phyloP scores from a whole-genome alignment of 2,113 vertebrate genomes.

The Dascyllus trimaculatus region DNA sequence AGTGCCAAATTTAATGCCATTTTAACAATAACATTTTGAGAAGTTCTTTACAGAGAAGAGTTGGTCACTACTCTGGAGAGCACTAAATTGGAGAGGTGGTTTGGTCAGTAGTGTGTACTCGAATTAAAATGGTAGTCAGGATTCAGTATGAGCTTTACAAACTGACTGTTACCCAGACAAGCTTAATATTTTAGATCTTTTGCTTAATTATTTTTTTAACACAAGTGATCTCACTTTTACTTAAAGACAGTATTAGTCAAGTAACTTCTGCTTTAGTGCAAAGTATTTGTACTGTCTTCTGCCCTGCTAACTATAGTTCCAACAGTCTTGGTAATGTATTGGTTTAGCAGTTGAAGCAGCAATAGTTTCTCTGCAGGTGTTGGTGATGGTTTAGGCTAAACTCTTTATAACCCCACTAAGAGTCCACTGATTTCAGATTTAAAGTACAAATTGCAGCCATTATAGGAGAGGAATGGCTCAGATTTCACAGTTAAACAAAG shows the following conservation, averaged over 20 bases:
- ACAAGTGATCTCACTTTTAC: background rate
- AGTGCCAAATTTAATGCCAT: too few species aligned
- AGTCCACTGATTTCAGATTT: background rate
- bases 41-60: too few species aligned
- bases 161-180: background rate
- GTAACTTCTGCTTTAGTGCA: background rate
- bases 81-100: background rate
- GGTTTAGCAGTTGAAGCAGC: too few species aligned
- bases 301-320: background rate
- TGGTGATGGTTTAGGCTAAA: background rate
- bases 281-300: background rate
- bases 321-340: background rate
- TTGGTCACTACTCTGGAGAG: background rate
- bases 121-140: background rate
- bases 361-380: background rate
- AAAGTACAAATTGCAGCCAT: background rate
- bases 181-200: background rate
- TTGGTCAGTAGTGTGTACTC: too few species aligned
- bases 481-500: background rate
- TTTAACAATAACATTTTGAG: too few species aligned
- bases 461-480: background rate
- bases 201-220: slow-evolving; percentile 12
- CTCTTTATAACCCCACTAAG: background rate
- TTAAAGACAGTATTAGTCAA: background rate
- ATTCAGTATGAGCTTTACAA: background rate